phyloP scores from a whole-genome alignment of 2,113 vertebrate species.

The Poeciliopsis retropinna region DNA sequence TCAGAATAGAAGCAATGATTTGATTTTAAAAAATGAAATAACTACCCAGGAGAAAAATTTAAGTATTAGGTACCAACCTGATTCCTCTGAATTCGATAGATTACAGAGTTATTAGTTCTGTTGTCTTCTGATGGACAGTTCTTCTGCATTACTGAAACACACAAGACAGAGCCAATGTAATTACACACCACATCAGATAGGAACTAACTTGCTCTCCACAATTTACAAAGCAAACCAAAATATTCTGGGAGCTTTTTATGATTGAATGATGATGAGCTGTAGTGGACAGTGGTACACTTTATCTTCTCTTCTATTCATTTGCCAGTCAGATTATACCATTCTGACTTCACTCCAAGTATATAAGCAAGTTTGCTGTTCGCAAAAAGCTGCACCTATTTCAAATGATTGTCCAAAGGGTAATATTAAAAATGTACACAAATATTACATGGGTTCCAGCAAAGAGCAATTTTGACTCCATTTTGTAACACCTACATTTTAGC shows the following conservation, averaged over 20 bases:
- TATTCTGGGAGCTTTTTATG: neutral
- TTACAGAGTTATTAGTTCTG: conserved; percentile 76
- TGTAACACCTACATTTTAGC: conserved; percentile 78
- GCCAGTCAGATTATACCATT: conserved; percentile 54
- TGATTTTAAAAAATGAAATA: neutral
- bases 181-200: neutral
- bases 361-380: conserved; percentile 2
- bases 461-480: neutral
- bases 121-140: conserved; percentile 77
- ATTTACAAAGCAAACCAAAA: neutral
- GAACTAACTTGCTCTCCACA: neutral
- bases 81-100: conserved; percentile 87
- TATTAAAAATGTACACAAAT: neutral
- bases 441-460: neutral
- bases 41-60: neutral
- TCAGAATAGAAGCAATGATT: neutral
- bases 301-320: conserved; percentile 43
- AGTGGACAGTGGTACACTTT: neutral
- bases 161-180: neutral
- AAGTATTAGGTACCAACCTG: conserved; percentile 79
- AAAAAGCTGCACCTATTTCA: neutral
- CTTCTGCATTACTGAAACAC: conserved; percentile 83
- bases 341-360: neutral
- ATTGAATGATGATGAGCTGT: neutral
- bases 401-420: neutral